These are phyloP conservation scores for Chelon labrosus DNA, from an alignment of 2,797 vertebrate genomes.

Conservation along the genomic window DNA sequence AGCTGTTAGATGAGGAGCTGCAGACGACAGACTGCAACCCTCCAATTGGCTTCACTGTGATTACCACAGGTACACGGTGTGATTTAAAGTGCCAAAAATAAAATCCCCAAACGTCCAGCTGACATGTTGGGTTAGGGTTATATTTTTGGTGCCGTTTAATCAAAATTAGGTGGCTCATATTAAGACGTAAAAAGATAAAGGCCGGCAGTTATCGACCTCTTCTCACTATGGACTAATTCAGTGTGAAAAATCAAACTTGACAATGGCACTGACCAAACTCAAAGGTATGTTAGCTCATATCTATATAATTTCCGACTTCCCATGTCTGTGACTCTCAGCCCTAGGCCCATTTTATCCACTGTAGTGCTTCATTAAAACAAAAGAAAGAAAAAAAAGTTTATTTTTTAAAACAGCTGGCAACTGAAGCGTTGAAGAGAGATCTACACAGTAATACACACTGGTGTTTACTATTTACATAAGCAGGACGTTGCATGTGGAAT, in stretches of 20 bases:
- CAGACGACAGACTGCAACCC: too few species aligned
- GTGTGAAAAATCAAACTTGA: too few species aligned
- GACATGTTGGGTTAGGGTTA: not conserved
- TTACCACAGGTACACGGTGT: too few species aligned
- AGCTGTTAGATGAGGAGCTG: too few species aligned
- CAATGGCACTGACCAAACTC: not conserved
- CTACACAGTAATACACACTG: too few species aligned
- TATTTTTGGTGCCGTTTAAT: not conserved
- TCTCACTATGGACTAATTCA: not conserved
- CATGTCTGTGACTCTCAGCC: not conserved
- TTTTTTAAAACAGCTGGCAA: too few species aligned
- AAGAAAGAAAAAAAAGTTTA: not conserved
- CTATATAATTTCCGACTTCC: slow-evolving; percentile 19
- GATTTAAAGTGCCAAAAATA: too few species aligned
- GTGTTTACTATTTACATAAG: too few species aligned
- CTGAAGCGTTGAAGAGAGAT: too few species aligned
- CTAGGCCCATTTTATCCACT: not conserved
- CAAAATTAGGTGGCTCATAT: not conserved
- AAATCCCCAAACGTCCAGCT: not conserved
- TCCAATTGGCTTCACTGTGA: too few species aligned
- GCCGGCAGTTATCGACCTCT: not conserved
- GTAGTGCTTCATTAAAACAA: slow-evolving; percentile 5
- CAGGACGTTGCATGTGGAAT: too few species aligned
- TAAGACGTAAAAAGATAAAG: not conserved
- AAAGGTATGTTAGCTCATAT: not conserved